Evolutionary conservation across 1,140 invertebrate genomes (phyloP), one percentile per base, ranked within the genome.

Genomic region (Dendroctonus valens): DNA sequence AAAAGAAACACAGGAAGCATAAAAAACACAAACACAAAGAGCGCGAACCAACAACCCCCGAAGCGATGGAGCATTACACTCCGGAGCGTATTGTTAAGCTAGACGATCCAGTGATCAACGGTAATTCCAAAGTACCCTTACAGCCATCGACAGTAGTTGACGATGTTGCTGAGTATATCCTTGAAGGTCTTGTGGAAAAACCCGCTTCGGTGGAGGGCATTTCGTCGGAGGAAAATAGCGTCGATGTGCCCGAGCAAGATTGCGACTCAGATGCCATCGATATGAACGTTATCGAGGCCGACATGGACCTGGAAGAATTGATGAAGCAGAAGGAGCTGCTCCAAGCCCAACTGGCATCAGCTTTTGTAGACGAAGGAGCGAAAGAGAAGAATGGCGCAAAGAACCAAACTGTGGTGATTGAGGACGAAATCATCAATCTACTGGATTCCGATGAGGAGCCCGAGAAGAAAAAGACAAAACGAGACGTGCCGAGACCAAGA

Each of bases 301-400:
- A 94, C 71, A 87, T 93, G 65, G 92, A 94, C 78, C 78, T 94
- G 6, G 92, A 94, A 76, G 92, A 94, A 68, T 79, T 94, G 64
- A 93, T 93, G 91, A 88, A 88, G 73, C 91, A 93, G 78, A 94
- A 94, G 80, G 91, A 90, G 76, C 70, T 87, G 14, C 76, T 88
- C 60, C 86, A 88, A 75, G 85, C 86, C 15, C 80, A 85, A 44
- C 76, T 88, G 44, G 86, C 85, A 68, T 83, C 85, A 55, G 73
- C 73, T 41, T 69, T 73, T 39, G 75, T 62, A 55, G 40, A 60
- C 26, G 60, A 49, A 40, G 64, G 26, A 15, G 64, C 70, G 39
- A 68, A 72, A 42, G 57, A 44, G 15, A 70, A 71, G 66, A 39
- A 42, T 41, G 53, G 26, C 5, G 38, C 3, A 12, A 66, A 66